These are phyloP conservation scores for Ennomos fuscantarius DNA, from an alignment of 2,888 invertebrate species.

Conservation along the genomic window DNA sequence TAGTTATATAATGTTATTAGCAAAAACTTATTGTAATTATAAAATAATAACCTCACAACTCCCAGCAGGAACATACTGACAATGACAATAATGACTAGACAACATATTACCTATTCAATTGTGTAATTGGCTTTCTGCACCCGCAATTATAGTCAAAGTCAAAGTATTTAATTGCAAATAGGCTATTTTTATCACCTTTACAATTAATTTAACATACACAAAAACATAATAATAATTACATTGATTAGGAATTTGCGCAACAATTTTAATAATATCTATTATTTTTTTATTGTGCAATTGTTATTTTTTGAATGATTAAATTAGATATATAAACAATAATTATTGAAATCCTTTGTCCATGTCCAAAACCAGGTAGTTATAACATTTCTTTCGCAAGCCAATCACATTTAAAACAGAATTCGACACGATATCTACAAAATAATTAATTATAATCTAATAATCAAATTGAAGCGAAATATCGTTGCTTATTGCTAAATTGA, in stretches of 20 bases:
- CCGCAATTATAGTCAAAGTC: too few relatives aligned
- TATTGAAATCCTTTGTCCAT: too few relatives aligned
- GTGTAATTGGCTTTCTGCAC: neutral
- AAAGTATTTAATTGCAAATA: too few relatives aligned
- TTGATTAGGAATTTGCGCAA: neutral
- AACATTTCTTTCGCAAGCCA: constrained; percentile 2
- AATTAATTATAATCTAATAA: constrained; percentile 47
- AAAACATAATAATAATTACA: neutral
- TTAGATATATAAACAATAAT: too few relatives aligned
- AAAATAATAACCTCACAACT: constrained; percentile 54
- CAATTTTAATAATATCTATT: too few relatives aligned
- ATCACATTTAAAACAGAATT: constrained; percentile 17
- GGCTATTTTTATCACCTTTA: too few relatives aligned
- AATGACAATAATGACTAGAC: constrained; percentile 56
- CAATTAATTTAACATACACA: too few relatives aligned
- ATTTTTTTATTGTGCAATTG: too few relatives aligned
- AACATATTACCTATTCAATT: constrained; percentile 35
- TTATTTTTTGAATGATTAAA: too few relatives aligned
- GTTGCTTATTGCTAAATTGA: constrained; percentile 66
- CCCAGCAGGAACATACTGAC: constrained; percentile 58
- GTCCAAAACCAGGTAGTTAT: neutral
- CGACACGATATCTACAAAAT: constrained; percentile 52
- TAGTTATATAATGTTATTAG: neutral
- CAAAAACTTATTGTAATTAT: constrained; percentile 2
- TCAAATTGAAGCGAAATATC: constrained; percentile 63